Evolutionary conservation across 2,797 vertebrate genomes (phyloP).

Genomic region (Thunnus albacares): DNA sequence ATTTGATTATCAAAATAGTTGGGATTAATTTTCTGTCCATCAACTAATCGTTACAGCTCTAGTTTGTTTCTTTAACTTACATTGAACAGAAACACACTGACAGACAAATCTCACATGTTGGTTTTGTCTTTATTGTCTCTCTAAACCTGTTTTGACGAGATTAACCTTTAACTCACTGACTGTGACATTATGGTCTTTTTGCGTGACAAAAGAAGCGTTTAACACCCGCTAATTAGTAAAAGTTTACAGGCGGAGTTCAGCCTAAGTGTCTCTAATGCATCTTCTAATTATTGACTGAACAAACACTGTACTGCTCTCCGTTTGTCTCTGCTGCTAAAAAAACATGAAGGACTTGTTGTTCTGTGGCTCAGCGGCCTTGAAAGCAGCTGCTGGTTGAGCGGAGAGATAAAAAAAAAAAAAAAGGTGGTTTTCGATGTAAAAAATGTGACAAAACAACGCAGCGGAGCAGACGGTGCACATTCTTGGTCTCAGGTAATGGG

Average conservation of each 20-base stretch:
- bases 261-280: not conserved
- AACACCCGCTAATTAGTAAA: conserved; percentile 37
- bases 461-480: not conserved
- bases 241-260: not conserved
- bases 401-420: not conserved
- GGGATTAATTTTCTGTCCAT: too few relatives aligned
- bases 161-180: not conserved
- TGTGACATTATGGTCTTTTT: not conserved
- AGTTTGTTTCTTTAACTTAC: not conserved
- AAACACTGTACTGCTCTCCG: conserved; percentile 38
- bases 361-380: not conserved
- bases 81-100: not conserved
- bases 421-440: not conserved
- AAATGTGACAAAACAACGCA: not conserved
- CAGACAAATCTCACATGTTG: not conserved
- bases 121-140: not conserved
- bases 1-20: too few relatives aligned
- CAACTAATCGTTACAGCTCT: too few relatives aligned
- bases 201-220: not conserved
- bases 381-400: conserved; percentile 43
- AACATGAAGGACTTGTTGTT: not conserved
- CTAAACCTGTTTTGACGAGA: conserved; percentile 16
- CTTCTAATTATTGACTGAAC: not conserved
- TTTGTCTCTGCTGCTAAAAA: conserved; percentile 40
- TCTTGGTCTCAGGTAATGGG: conserved; percentile 31